A percentile compares a stretch with the other conserved stretches of the same genome.
Conservation (phyloP, 2,888 invertebrate species). For the Strigamia transsilvanica region DNA sequence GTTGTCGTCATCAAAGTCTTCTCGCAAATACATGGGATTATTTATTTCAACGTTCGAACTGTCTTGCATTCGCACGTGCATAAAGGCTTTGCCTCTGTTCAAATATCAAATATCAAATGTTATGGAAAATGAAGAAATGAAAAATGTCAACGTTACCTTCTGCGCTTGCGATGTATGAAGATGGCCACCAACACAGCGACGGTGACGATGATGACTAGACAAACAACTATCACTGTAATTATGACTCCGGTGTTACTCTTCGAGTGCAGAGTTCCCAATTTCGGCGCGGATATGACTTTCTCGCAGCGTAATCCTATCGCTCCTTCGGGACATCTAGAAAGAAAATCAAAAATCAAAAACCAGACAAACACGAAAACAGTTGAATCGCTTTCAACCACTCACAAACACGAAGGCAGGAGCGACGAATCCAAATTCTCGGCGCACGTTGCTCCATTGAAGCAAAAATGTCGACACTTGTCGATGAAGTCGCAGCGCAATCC, state of each 20-base stretch:
- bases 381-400: slow-evolving; percentile 59
- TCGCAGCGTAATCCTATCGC: slow-evolving; percentile 63
- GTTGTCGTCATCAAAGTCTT: slow-evolving; percentile 69
- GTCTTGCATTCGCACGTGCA: slow-evolving; percentile 81
- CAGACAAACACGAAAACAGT: background rate
- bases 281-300: slow-evolving; percentile 56
- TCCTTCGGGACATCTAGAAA: slow-evolving; percentile 62
- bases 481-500: slow-evolving; percentile 69
- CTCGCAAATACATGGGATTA: slow-evolving; percentile 85
- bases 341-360: background rate
- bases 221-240: slow-evolving; percentile 57
- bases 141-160: slow-evolving; percentile 57
- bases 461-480: slow-evolving; percentile 66
- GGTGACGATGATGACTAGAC: slow-evolving; percentile 58
- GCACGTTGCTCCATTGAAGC: slow-evolving; percentile 70
- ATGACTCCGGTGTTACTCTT: slow-evolving; percentile 55
- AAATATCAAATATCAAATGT: slow-evolving; percentile 15
- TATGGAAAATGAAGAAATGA: slow-evolving; percentile 6
- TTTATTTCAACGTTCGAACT: slow-evolving; percentile 78
- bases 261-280: background rate
- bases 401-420: slow-evolving; percentile 64
- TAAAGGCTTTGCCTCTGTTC: slow-evolving; percentile 73
- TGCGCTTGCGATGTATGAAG: slow-evolving; percentile 59
- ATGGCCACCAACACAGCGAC: slow-evolving; percentile 59
- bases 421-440: slow-evolving; percentile 62